Conservation (phyloP, 2,113 vertebrate species). For the Aegithalos caudatus region DNA sequence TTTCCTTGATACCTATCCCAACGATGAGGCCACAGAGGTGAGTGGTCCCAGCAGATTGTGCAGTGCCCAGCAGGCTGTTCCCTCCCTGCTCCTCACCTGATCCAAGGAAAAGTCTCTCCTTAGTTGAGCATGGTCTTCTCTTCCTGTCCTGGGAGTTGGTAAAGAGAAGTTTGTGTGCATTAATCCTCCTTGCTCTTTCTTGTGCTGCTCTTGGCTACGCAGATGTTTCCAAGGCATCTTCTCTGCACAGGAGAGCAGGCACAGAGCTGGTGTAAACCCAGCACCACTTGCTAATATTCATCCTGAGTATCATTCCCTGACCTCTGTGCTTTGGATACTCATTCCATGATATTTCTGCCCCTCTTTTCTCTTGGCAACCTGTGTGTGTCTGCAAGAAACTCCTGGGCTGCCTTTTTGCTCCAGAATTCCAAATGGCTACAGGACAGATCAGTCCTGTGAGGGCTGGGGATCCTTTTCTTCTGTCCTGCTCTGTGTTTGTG, state of each 20-base stretch:
- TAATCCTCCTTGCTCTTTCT: neutral
- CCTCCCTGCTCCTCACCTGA: rapidly evolving
- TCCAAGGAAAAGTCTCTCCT: neutral
- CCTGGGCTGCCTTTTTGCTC: neutral
- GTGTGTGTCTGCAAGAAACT: neutral
- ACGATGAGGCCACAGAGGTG: constrained; percentile 92
- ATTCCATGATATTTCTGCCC: neutral
- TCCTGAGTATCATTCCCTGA: neutral
- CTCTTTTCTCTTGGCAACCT: neutral
- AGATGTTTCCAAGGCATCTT: neutral
- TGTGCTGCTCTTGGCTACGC: neutral
- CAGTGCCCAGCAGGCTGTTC: neutral
- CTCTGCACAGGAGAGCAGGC: neutral
- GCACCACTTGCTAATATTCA: neutral
- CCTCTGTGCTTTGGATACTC: neutral
- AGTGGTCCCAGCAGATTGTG: constrained; percentile 40
- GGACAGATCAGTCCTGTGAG: neutral
- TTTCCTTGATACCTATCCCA: constrained; percentile 96
- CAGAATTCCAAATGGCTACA: neutral
- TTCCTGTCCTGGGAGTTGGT: neutral
- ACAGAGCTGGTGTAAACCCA: neutral
- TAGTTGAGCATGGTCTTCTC: rapidly evolving
- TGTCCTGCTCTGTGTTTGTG: neutral
- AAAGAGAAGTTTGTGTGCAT: neutral
- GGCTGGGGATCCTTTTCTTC: neutral